These are phyloP conservation scores for Intellagama lesueurii DNA, from an alignment of 2,797 vertebrate species.

Conservation along the genomic window DNA sequence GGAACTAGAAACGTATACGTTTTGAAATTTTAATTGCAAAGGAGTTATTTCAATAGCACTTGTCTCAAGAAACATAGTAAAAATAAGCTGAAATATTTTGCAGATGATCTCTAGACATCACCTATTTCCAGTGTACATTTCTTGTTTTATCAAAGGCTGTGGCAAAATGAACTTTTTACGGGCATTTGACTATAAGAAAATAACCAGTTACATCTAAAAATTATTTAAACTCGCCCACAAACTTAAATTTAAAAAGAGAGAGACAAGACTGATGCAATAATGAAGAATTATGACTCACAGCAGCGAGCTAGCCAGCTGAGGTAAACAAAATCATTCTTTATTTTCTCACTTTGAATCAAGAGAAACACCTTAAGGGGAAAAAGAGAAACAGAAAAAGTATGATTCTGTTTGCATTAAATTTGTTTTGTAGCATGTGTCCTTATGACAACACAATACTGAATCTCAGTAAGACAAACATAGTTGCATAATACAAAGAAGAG, in stretches of 20 bases:
- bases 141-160: background rate
- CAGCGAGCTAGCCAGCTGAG: conserved; percentile 96
- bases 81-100: conserved; percentile 6
- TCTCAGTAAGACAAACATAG: conserved; percentile 21
- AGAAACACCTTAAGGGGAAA: conserved; percentile 87
- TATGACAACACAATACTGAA: conserved; percentile 47
- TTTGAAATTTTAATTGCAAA: background rate
- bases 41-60: background rate
- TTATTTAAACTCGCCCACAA: conserved; percentile 54
- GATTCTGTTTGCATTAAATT: conserved; percentile 31
- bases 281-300: conserved; percentile 85
- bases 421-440: conserved; percentile 44
- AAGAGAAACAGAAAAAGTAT: conserved; percentile 46
- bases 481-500: background rate
- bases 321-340: conserved; percentile 95
- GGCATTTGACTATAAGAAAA: conserved; percentile 42
- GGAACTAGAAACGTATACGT: background rate
- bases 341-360: conserved; percentile 95
- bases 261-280: conserved; percentile 62
- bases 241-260: conserved; percentile 56
- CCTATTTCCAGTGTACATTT: background rate
- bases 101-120: background rate
- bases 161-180: background rate
- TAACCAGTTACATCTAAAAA: conserved; percentile 30
- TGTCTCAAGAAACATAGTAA: background rate